phyloP scores from a whole-genome alignment of 2,888 invertebrate species.

The Punctoribates punctum region DNA sequence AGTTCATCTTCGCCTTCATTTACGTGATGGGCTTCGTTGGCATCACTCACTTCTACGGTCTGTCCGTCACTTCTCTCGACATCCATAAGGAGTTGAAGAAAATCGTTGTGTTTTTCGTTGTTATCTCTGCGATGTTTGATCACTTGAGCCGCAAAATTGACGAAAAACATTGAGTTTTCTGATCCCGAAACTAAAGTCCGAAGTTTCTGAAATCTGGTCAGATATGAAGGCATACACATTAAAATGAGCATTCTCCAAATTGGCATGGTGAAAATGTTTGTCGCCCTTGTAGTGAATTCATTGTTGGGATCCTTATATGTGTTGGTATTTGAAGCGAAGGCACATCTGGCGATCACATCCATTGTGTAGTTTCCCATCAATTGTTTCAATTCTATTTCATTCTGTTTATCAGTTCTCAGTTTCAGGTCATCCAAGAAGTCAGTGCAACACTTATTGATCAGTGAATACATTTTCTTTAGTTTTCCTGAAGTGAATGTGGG shows the following conservation, averaged over 20 bases:
- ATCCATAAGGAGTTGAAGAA: conserved; percentile 39
- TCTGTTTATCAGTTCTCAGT: not conserved
- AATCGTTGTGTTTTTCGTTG: conserved; percentile 37
- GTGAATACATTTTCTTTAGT: not conserved
- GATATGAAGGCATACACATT: too few relatives aligned
- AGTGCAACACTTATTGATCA: conserved; percentile 10
- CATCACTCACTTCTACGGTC: not conserved
- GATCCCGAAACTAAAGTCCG: too few relatives aligned
- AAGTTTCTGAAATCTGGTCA: not conserved
- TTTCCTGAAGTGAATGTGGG: conserved; percentile 1
- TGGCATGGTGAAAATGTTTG: not conserved
- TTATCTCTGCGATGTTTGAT: not conserved
- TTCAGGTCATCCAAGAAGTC: not conserved
- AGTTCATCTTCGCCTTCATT: conserved; percentile 1
- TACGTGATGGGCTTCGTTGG: conserved; percentile 15
- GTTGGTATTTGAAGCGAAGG: not conserved
- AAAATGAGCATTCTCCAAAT: too few relatives aligned
- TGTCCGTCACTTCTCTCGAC: conserved; percentile 2
- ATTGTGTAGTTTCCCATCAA: not conserved
- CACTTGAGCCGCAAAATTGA: not conserved
- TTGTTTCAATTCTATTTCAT: not conserved
- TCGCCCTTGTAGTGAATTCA: not conserved
- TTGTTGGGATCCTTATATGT: not conserved
- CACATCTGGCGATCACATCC: conserved; percentile 2
- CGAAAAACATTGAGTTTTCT: not conserved